Conservation (phyloP, 2,888 invertebrate species). For the Melitaea athalia region DNA sequence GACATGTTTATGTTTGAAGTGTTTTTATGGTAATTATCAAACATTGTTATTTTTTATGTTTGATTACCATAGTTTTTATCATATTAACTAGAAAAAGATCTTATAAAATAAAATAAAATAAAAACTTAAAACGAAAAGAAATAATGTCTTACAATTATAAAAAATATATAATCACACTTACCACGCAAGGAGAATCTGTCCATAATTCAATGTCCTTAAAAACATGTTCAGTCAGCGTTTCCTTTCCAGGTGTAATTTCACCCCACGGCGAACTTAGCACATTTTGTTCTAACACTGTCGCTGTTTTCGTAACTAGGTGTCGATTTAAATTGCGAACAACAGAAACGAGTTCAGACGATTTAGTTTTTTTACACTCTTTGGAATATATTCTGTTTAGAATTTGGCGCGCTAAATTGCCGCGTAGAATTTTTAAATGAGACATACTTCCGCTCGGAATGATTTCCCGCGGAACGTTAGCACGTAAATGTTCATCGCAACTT, state of each 20-base stretch:
- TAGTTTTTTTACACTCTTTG: slow-evolving; percentile 50
- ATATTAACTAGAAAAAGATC: background rate
- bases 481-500: slow-evolving; percentile 56
- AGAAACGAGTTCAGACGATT: slow-evolving; percentile 12
- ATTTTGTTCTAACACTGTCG: slow-evolving; percentile 60
- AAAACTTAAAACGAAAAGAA: too few relatives aligned
- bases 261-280: slow-evolving; percentile 72
- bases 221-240: slow-evolving; percentile 82
- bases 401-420: slow-evolving; percentile 71
- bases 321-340: slow-evolving; percentile 46
- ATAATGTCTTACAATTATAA: background rate
- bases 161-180: slow-evolving; percentile 66
- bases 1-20: slow-evolving; percentile 30
- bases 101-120: background rate
- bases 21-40: too few relatives aligned
- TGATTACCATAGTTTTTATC: too few relatives aligned
- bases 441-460: slow-evolving; percentile 61
- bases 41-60: too few relatives aligned
- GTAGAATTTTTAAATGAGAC: slow-evolving; percentile 75
- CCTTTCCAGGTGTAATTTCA: slow-evolving; percentile 78
- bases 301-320: slow-evolving; percentile 61
- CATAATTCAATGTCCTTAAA: slow-evolving; percentile 81
- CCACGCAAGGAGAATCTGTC: slow-evolving; percentile 84
- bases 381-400: slow-evolving; percentile 52
- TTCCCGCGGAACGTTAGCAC: slow-evolving; percentile 57